Base-by-base conservation (phyloP, 2,113 vertebrate genomes). In the Typhlomys cinereus region DNA sequence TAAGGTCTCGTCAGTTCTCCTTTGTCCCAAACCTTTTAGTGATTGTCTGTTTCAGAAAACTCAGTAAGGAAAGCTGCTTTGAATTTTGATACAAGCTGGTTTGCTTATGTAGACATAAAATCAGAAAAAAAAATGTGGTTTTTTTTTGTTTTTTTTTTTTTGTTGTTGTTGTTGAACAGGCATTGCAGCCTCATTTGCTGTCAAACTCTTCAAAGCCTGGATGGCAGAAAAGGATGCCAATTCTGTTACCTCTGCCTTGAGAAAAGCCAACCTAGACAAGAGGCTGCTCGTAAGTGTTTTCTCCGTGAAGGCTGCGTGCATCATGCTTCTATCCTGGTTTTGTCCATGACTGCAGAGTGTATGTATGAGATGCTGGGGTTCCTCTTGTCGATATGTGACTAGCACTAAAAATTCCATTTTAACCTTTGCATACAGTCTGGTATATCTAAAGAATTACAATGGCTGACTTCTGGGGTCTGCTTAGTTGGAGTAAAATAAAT, bases 191-290 rank as follows among this genome's bases (percentile, higher is more conserved):
- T 98, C 98, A 27, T 99, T 99, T 2, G 98, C 99, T 76, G 99
- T 99, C 85, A 99, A 99, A 96, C 98, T 99, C 98, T 99, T 99
- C 96, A 99, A 99, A 98, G 98, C 99, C 34, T 99, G 99, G 99
- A 99, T 99, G 97, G 97, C 99, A 89, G 99, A 99, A 96, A 99
- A 99, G 97, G 99, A 99, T 92, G 98, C 99, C 94, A 99, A 98
- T 96, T 98, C 99, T 61, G 99, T 99, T 90, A 99, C 99, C 89
- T 99, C 99, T 46, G 98, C 98, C 92, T 97, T 99, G 96, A 98
- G 99, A 98, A 99, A 99, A 98, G 98, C 99, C 95, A 99, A 98
- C 97, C 98, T 99, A 34, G 99, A 99, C 97, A 99, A 99, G 97
- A 98, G 98, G 96, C 98, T 99, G 83, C 98, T 99, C 93, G 99